Conservation (phyloP, 2,888 invertebrate species). For the Pristionchus entomophagus region DNA sequence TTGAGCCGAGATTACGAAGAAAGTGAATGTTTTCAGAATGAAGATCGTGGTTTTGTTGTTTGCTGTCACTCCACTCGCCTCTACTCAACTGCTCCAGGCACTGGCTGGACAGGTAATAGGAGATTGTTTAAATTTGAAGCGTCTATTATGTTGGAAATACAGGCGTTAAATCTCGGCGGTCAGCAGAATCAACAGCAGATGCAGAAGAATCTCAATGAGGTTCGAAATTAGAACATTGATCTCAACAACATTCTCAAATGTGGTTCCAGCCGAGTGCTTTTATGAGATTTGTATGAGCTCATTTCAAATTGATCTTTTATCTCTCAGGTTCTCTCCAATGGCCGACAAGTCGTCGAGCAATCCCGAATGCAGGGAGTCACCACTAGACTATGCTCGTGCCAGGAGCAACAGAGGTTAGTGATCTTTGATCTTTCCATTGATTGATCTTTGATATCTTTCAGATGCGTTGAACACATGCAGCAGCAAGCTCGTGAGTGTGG, state of each 20-base stretch:
- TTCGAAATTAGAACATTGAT: too few relatives aligned
- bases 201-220: constrained; percentile 44
- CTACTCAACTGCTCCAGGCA: neutral
- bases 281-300: too few relatives aligned
- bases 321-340: constrained; percentile 28
- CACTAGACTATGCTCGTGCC: constrained; percentile 36
- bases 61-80: neutral
- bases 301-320: constrained; percentile 13
- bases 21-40: constrained; percentile 11
- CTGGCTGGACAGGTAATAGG: neutral
- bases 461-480: constrained; percentile 47
- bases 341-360: constrained; percentile 41
- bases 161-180: neutral
- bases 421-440: constrained; percentile 16
- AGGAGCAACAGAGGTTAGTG: constrained; percentile 44
- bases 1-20: too few relatives aligned
- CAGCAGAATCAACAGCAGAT: neutral
- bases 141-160: neutral
- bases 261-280: too few relatives aligned
- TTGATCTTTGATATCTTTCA: neutral
- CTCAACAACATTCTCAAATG: too few relatives aligned
- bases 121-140: neutral
- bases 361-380: constrained; percentile 44
- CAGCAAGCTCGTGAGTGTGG: constrained; percentile 39
- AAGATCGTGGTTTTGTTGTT: constrained; percentile 17